Conservation (phyloP, 2,113 vertebrate species). For the Lepus europaeus region DNA sequence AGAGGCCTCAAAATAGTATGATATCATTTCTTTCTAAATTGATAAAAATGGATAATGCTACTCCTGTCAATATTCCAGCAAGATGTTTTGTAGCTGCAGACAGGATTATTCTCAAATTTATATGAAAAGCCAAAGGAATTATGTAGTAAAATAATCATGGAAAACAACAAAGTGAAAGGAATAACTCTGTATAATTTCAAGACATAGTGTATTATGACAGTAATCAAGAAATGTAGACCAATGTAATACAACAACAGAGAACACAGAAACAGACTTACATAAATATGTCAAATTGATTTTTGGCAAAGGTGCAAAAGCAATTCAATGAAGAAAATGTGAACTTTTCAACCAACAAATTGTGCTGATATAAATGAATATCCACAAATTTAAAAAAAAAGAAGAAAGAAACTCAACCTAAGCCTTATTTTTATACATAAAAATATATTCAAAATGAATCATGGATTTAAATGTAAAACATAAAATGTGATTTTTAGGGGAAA, state of each 20-base stretch:
- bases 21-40: slow-evolving; percentile 13
- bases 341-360: slow-evolving; percentile 51
- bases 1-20: not conserved
- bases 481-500: not conserved
- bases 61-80: slow-evolving; percentile 19
- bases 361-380: not conserved
- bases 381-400: not conserved
- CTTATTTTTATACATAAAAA: not conserved
- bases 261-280: not conserved
- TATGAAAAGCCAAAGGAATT: slow-evolving; percentile 38
- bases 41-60: not conserved
- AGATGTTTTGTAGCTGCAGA: not conserved
- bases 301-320: slow-evolving; percentile 10
- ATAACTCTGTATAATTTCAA: slow-evolving; percentile 42
- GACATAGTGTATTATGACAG: not conserved
- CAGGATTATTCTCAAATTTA: slow-evolving; percentile 46
- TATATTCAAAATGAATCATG: slow-evolving; percentile 29
- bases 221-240: not conserved
- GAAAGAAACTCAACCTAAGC: not conserved
- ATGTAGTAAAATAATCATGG: slow-evolving; percentile 27
- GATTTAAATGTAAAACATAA: slow-evolving; percentile 55
- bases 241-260: not conserved
- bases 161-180: slow-evolving; percentile 47
- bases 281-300: slow-evolving; percentile 25
- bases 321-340: not conserved